Base-by-base conservation (phyloP, 2,888 invertebrate species). In the Autographa pulchrina region DNA sequence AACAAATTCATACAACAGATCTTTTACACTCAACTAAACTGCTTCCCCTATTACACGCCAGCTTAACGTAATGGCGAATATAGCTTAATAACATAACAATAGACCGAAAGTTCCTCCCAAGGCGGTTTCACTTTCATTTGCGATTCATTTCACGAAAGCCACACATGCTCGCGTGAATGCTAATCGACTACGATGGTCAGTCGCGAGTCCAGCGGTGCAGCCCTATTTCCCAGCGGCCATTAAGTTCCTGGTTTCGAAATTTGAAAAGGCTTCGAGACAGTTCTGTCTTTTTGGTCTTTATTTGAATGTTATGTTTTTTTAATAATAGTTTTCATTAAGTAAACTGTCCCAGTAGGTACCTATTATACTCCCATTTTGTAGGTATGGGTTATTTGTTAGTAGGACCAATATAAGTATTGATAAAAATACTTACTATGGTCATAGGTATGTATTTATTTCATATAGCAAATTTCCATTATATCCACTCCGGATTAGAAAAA, bases 111-210 rank as follows among this genome's bases (percentile, higher is more conserved):
- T 89, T 80, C 82, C 85, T 85, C 77, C 64, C 77, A 78, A 73
- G 71, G 78, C 35, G 85, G 84, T 92, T 91, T 92, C 93, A 92
- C 92, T 92, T 92, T 92, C 89, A 82, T 88, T 84, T 81, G 72
- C 73, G 68, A 91, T 89, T 90, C 89, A 79, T 74, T 78, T 85
- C 92, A 92, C 91, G 92, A 89, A 85, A 81, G 82, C 75, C 81
- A 75, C 80, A 80, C 73, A 65, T 78, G 80, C 84, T 80, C 68
- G 61, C 74, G 63, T 82, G 92, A 85, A 91, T 91, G 86, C 86
- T 85, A 88, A 91, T 84, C 71, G 77, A 74, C 59, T 75, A 72
- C 75, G 75, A 65, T 74, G 75, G 72, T 72, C 74, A 72, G 54
- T 76, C 65, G 58, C 18, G 41, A n/a, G 65, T 61, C 35, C 52